Base-by-base conservation (phyloP, 2,888 invertebrate species). In the Fragum whitleyi region DNA sequence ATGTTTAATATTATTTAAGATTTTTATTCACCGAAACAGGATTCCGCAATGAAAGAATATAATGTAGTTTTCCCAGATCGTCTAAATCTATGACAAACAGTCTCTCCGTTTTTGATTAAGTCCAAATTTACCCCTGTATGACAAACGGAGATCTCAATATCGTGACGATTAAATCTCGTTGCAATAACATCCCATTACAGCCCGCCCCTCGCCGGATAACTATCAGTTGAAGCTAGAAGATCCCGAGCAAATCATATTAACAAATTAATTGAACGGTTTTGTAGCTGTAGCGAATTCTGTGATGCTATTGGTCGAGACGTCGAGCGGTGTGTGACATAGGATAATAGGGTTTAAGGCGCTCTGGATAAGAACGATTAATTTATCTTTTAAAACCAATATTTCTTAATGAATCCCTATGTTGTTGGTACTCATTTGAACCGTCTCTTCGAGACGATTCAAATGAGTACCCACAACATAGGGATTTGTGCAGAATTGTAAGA, bases 231-330 rank as follows among this genome's bases (percentile, higher is more conserved):
- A 68, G 80, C 70, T 70, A 70, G 74, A 68, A 65, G 67, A 62
- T 29, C 59, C 76, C 59, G 57, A 62, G 62, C 81, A 88, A 89
- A 88, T 88, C 84, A 79, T 86, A 89, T 89, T 89, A 88, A 84
- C 85, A 86, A 88, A 90, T 89, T 89, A 90, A 89, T 90, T 88
- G 87, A 84, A 85, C 85, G 83, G 88, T 83, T n/a, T 87, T 88
- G 86, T 83, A 81, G 62, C 74, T 39, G 59, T 36, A 73, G 69
- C 23, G 47, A 75, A 76, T 78, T 73, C 69, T 67, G 78, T 74
- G 61, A 71, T 74, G 79, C 82, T 74, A 87, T 88, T 88, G 86
- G 87, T 74, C 84, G 76, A 47, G 51, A 62, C 53, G 59, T 29
- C n/a, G 19, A 36, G 26, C 36, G 39, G 23, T 55, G 32, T 55